Evolutionary conservation across 2,888 invertebrate genomes (phyloP), one percentile per base, ranked within the genome.

Genomic region (Lacanobia wlatinum): DNA sequence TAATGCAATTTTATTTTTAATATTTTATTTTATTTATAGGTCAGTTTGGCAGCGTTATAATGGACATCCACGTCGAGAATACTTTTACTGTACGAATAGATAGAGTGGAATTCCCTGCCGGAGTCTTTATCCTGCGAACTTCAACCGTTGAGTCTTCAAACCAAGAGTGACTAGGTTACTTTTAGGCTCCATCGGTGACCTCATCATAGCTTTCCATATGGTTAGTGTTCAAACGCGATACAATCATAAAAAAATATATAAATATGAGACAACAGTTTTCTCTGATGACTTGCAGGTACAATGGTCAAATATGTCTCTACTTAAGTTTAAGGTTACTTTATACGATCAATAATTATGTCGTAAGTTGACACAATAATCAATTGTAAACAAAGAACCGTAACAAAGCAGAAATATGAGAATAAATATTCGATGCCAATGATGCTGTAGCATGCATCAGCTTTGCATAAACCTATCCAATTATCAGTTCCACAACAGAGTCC

Each of bases 401-500:
- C 53, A 50, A 72, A 65, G 10, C 50, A 59, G 23, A 66, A 79
- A 79, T 52, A 66, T 21, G 12, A 53, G 28, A 52, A 62, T 64
- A 59, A 58, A 71, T 71, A 61, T 82, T 76, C 38, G 50, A 65
- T 70, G 50, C 18, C 28, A 34, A 12, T 10, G 73, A 78, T 78
- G 59, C 78, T 74, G 78, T 28, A n/a, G 78, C 80, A 62, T 79
- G 64, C 59, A 61, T 74, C 86, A 83, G 48, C 82, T 84, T 86
- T 76, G 92, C 90, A 90, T 93, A 89, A 91, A 85, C 87, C 88
- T 79, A 76, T 93, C 89, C 95, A 94, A 94, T 94, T 94, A 95
- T 95, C 95, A 94, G 90, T 91, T 92, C 89, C 93, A 91, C 87
- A 87, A 88, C 87, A 85, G 81, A 86, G 91, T 87, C 88, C 87